Evolutionary conservation across 2,797 vertebrate species (phyloP), one percentile per base, ranked within the genome.

Genomic region (Botia kubotai): DNA sequence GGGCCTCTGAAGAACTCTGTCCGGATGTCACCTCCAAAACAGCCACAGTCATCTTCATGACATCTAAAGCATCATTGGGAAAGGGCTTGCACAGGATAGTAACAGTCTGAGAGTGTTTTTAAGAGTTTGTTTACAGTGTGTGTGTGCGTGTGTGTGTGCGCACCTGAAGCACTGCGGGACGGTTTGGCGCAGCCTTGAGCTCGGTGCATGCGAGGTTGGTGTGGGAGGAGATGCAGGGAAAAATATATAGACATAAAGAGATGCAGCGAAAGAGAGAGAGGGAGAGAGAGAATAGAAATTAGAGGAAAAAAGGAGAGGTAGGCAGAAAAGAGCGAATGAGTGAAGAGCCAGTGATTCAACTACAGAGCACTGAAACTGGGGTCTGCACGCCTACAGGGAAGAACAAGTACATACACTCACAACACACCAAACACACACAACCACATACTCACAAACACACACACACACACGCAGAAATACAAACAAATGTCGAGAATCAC

Each of bases 151-250:
- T 3, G 52, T 72, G 23, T 16, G 29, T 3, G 52, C 68, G 23
- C 12, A 67, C 62, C 69, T 60, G 63, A 73, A 46, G 3, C 73
- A 16, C 62, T 14, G n/a, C 60, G 76, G 62, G 63, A 68, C 6
- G 29, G 60, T 73, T 87, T 66, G 53, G n/a, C 68, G 33, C 36
- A 46, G 78, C 75, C 79, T 82, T 21, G 63, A 83, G 88, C 89
- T 83, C 68, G 77, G 87, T 81, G 89, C 88, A 89, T 90, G 87
- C 83, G 75, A 77, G 90, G 90, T 87, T 86, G 88, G 90, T 91
- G 88, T 91, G 91, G 79, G 90, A 88, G 86, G 82, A 86, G 66
- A 72, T 36, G 50, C 33, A 71, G 19, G 1, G 5, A 65, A 46
- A 67, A 55, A 63, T 50, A 84, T 29, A 69, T 39, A 81, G 55